Evolutionary conservation across 2,888 invertebrate species (phyloP).

Genomic region (Cataglyphis altisquamis): DNA sequence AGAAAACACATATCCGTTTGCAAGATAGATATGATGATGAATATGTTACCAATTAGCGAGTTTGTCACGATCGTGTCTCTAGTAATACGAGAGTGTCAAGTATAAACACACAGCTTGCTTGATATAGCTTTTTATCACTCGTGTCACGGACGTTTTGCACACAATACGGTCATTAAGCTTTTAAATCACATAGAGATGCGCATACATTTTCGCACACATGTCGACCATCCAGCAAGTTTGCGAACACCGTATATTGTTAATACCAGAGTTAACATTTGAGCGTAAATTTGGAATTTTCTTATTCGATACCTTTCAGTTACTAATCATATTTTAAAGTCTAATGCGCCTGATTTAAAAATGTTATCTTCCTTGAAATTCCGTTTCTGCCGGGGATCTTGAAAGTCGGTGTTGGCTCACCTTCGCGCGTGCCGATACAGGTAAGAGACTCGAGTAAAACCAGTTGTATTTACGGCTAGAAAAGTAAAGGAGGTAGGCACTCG

Average conservation of each 20-base stretch:
- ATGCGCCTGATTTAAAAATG: not conserved
- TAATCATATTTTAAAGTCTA: conserved; percentile 1
- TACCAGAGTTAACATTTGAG: not conserved
- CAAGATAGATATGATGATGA: not conserved
- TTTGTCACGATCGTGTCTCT: conserved; percentile 13
- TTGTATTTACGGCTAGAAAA: conserved; percentile 14
- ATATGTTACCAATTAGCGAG: conserved; percentile 21
- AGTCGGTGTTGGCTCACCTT: not conserved
- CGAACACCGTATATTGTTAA: conserved; percentile 19
- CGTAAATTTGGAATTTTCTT: not conserved
- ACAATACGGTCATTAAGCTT: conserved; percentile 51
- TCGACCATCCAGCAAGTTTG: not conserved
- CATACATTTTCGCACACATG: conserved; percentile 32
- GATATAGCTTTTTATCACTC: conserved; percentile 19
- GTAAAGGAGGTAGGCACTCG: conserved; percentile 2
- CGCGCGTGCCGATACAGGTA: not conserved
- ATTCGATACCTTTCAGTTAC: not conserved
- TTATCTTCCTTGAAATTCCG: conserved; percentile 15
- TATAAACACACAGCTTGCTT: conserved; percentile 1
- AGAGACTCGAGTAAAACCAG: conserved; percentile 8
- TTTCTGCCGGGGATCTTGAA: not conserved
- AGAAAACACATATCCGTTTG: not conserved
- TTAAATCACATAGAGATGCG: conserved; percentile 21
- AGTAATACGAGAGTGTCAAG: not conserved
- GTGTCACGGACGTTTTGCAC: conserved; percentile 44